A percentile compares a stretch with the other conserved stretches of the same genome.
phyloP scores from a whole-genome alignment of 1,140 invertebrate genomes.

The Hycleus cichorii region DNA sequence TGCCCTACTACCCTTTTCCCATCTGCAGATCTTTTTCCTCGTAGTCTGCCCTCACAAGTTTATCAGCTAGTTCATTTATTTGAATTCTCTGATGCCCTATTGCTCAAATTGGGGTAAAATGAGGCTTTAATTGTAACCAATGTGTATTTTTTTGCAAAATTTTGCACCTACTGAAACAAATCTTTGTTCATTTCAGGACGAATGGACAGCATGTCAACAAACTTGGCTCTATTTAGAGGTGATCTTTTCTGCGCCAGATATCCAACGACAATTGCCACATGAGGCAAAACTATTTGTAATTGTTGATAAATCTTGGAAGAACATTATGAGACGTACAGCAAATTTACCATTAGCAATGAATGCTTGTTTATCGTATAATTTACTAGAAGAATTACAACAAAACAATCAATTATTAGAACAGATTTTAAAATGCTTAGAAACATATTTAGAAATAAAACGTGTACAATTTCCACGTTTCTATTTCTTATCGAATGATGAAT shows the following conservation, averaged over 20 bases:
- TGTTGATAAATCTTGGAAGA: conserved; percentile 83
- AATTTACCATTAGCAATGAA: conserved; percentile 67
- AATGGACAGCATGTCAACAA: conserved; percentile 75
- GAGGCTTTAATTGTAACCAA: too few relatives aligned
- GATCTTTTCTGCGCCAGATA: conserved; percentile 84
- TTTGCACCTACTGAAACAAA: too few relatives aligned
- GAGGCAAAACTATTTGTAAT: conserved; percentile 76
- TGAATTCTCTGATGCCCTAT: too few relatives aligned
- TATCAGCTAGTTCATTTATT: too few relatives aligned
- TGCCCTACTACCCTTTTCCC: too few relatives aligned
- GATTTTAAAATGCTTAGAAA: conserved; percentile 74
- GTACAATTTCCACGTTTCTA: conserved; percentile 87
- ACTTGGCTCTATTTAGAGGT: conserved; percentile 83
- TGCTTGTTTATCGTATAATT: conserved; percentile 54
- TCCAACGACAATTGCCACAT: conserved; percentile 75
- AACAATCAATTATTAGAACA: conserved; percentile 73
- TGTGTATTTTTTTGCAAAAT: too few relatives aligned
- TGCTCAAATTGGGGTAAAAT: too few relatives aligned
- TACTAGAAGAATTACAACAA: conserved; percentile 63
- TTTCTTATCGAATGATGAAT: conserved; percentile 89
- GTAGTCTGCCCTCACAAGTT: too few relatives aligned
- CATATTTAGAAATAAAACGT: conserved; percentile 80
- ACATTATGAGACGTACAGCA: conserved; percentile 65
- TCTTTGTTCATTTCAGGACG: conserved; percentile 52
- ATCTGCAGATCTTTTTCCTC: too few relatives aligned